Base-by-base conservation (phyloP, 2,888 invertebrate genomes). In the Callyntrura sp. region DNA sequence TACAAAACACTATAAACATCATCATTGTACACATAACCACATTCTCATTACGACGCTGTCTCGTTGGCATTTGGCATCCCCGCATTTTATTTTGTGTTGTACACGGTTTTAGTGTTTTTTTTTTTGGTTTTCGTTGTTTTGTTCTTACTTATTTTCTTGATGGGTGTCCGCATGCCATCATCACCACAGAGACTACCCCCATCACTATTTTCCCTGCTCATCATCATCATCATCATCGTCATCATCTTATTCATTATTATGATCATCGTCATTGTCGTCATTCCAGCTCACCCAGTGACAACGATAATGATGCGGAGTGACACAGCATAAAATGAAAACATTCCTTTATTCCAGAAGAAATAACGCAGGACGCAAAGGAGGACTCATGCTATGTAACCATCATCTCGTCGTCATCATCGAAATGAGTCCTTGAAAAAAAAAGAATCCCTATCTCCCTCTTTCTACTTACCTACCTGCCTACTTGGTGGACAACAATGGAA, bases 131-230 rank as follows among this genome's bases (percentile, higher is more conserved):
- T 70, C 35, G 35, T 45, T 45, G 70, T 70, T 79, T 35, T 35
- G 57, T 43, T 20, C 12, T 43, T 20, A 20, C 51, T 35, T 51
- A 45, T 68, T 84, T 84, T 84, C 85, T 62, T 87, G 81, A 81
- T 87, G 87, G 87, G 87, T 87, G 87, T 87, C 81, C 87, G 55
- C 85, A 85, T 85, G 48, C 87, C 87, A 81, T 87, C 51, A 76
- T n/a, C 20, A 73, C 17, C 57, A 57, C 35, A 35, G 6, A 2
- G 2, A 57, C 73, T 43, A 65, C 12, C 65, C 20, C 12, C 76
- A 76, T 14, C 48, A 51, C 45, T 35, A 78, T 57, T 79, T 79
- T 57, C 79, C 57, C 60, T 79, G 79, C 79, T 79, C 79, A 60
- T 79, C 28, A 79, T 79, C 35, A 1, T 35, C 60, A 43, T 79